Evolutionary conservation across 2,113 vertebrate genomes (phyloP), one percentile per base, ranked within the genome.

Genomic region (Spermophilus dauricus): DNA sequence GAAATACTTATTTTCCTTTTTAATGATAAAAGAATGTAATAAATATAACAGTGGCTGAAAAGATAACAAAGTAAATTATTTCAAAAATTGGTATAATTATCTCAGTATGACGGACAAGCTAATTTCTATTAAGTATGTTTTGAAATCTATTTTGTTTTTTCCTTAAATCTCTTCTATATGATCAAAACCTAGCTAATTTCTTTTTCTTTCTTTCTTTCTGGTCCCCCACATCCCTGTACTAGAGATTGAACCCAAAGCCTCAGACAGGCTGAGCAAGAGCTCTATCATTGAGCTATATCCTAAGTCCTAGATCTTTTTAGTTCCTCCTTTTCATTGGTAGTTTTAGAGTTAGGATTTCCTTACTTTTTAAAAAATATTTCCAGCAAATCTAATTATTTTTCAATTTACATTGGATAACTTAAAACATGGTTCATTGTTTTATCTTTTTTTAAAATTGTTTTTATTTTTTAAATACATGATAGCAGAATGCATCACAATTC

Each of bases 21-120:
- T 83, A 73, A 89, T 80, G 34, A 24, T 83, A 81, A 90, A 89
- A 34, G 14, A 63, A 93, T 88, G 10, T n/a, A 86, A 56, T 61
- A 13, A 42, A 48, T 78, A n/a, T 80, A 88, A 82, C 0, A 83
- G 48, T 85, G 30, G 89, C 91, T 95, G 45, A 56, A 84, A 80
- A 87, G 84, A 65, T 37, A 65, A 30, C 2, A 88, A 72, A 86
- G 32, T 80, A 83, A 87, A 81, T 94, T 81, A 63, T 89, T 94
- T 95, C 10, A 84, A 70, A 95, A 92, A 80, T 92, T 65, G 20
- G 13, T n/a, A 5, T 91, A 93, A 95, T 97, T 96, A 86, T 82
- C 61, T 96, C 30, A 82, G 78, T 86, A 69, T 86, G 56, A 6
- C 26, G 96, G 28, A 72, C 32, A 95, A 20, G 1, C 42, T 87